phyloP scores from a whole-genome alignment of 2,888 invertebrate genomes.

The Drosophila infuscata region DNA sequence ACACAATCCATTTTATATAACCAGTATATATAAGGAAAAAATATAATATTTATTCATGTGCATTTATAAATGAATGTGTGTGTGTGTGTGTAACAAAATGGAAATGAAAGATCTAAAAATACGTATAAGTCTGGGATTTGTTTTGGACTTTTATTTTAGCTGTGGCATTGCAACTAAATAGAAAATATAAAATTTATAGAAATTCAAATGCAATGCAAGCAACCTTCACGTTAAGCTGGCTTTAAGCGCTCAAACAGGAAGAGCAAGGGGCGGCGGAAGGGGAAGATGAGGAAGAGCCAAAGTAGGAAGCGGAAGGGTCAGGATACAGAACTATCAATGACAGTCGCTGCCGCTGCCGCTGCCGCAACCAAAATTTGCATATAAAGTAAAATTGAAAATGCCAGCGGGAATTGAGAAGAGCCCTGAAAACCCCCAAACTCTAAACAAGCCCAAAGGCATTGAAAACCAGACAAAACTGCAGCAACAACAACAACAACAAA shows the following conservation, averaged over 20 bases:
- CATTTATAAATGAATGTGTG: background rate
- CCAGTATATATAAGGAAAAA: background rate
- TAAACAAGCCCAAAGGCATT: conserved; percentile 40
- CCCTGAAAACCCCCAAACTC: conserved; percentile 51
- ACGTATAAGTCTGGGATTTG: conserved; percentile 27
- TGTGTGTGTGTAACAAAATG: conserved; percentile 12
- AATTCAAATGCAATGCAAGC: conserved; percentile 64
- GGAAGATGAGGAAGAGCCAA: background rate
- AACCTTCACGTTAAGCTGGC: conserved; percentile 66
- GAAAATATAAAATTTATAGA: conserved; percentile 75
- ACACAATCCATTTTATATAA: background rate
- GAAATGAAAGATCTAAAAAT: conserved; percentile 43
- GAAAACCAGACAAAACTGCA: conserved; percentile 31
- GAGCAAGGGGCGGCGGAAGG: background rate
- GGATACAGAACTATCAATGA: conserved; percentile 65
- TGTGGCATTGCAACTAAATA: conserved; percentile 63
- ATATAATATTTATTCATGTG: background rate
- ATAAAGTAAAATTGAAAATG: conserved; percentile 82
- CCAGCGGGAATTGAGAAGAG: conserved; percentile 58
- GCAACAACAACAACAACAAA: conserved; percentile 10
- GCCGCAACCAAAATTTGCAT: conserved; percentile 71
- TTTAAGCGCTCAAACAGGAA: conserved; percentile 54
- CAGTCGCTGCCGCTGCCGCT: conserved; percentile 38
- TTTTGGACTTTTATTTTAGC: conserved; percentile 26
- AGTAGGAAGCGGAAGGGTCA: conserved; percentile 23